A percentile compares a stretch with the other conserved stretches of the same genome.
Conservation (phyloP, 2,797 vertebrate species). For the Myotis findleyi region DNA sequence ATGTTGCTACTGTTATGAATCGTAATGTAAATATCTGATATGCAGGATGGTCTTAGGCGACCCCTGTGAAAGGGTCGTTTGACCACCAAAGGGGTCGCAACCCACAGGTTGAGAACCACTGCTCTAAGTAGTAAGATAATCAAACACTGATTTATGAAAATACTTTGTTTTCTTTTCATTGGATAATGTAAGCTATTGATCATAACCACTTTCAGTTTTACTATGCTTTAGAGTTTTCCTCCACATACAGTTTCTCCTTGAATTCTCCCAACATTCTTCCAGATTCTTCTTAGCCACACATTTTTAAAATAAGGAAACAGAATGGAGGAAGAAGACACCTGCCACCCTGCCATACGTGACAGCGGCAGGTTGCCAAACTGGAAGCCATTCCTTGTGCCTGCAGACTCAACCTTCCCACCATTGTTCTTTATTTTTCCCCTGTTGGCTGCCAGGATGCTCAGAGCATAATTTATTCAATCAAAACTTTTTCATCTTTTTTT, state of each 20-base stretch:
- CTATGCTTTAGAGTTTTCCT: neutral
- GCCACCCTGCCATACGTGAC: neutral
- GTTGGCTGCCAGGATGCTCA: constrained; percentile 15
- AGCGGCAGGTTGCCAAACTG: neutral
- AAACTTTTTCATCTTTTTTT: neutral
- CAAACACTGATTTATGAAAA: neutral
- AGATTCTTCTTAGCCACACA: neutral
- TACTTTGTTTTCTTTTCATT: neutral
- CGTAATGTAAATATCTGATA: too few relatives aligned
- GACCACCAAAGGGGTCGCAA: too few relatives aligned
- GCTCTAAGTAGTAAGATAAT: neutral
- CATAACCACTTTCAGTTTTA: neutral
- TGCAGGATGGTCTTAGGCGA: too few relatives aligned
- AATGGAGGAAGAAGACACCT: neutral
- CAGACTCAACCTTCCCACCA: neutral
- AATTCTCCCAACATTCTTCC: neutral
- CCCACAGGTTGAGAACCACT: too few relatives aligned
- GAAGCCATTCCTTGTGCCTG: neutral
- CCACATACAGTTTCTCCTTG: neutral
- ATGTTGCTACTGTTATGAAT: too few relatives aligned
- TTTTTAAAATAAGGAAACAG: constrained; percentile 3
- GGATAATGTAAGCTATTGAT: neutral
- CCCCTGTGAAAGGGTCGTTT: too few relatives aligned
- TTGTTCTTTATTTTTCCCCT: neutral
- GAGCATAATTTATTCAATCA: neutral